Evolutionary conservation across 2,113 vertebrate genomes (phyloP), one percentile per base, ranked within the genome.

Genomic region (Salminus brasiliensis): DNA sequence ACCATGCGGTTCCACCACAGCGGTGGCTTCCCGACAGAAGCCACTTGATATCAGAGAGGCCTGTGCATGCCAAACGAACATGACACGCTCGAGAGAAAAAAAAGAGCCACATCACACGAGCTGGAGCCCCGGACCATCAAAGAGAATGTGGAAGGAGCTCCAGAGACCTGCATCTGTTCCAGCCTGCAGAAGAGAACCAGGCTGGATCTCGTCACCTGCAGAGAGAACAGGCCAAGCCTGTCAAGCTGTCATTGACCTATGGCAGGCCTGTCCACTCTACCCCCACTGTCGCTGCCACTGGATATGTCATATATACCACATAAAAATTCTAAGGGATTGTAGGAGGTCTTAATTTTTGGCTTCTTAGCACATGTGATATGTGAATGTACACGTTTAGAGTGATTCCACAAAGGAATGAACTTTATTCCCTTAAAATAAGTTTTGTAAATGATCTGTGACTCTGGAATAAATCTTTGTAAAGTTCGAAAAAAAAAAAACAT

Each of bases 201-300:
- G 81, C 76, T 72, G 83, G 69, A 69, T 90, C 88, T 87, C n/a
- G 25, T 86, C 87, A 89, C 86, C 76, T 80, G 78, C 36, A 82
- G 71, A 11, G 73, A 81, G 57, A 78, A 71, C 79, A 84, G 47
- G 69, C 83, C 59, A 41, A 76, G 70, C 75, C 68, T 82, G 77
- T 88, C 80, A 85, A 86, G 78, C 49, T 81, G 82, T 68, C 71
- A 62, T 57, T 86, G 88, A 88, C 88, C 87, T 72, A 0, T 43
- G 76, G 81, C 68, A 78, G 79, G 76, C 78, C 29, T 59, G 80
- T 60, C 39, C 11, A n/a, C 67, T 36, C 5, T 67, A 30, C 76
- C 69, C 81, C 74, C 53, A 30, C 65, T 53, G 34, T 52, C 57
- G 69, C 63, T 70, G 60, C 59, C 52, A 55, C 52, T 55, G n/a